These are phyloP conservation scores for Zapus hudsonius DNA, from an alignment of 2,113 vertebrate species.

Conservation along the genomic window DNA sequence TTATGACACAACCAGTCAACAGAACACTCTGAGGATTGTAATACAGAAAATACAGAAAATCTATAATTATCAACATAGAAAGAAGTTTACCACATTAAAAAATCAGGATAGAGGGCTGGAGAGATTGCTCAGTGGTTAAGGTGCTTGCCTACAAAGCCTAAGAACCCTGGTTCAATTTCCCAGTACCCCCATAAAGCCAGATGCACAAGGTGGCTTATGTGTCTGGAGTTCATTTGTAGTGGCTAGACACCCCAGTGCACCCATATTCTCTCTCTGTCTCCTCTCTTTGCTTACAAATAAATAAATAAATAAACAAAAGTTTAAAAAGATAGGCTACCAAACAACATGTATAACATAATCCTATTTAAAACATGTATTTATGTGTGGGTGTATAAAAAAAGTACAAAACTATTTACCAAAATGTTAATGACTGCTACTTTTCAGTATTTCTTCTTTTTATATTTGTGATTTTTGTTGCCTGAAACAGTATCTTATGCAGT, in stretches of 20 bases:
- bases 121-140: no score
- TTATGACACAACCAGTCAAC: neutral
- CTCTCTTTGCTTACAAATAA: neutral
- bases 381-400: neutral
- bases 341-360: neutral
- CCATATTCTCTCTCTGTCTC: no score
- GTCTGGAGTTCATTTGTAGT: no score
- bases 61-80: neutral
- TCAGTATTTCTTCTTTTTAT: neutral
- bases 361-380: neutral
- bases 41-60: neutral
- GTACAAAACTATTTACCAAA: neutral
- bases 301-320: neutral
- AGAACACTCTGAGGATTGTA: neutral
- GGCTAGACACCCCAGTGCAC: no score
- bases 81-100: neutral
- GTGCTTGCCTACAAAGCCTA: no score
- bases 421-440: neutral
- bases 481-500: neutral
- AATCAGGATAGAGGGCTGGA: no score
- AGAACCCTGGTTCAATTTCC: no score
- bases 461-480: neutral
- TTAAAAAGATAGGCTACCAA: neutral
- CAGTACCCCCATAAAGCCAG: no score
- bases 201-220: no score